phyloP scores from a whole-genome alignment of 2,888 invertebrate species.

The Gerosis bhagava region DNA sequence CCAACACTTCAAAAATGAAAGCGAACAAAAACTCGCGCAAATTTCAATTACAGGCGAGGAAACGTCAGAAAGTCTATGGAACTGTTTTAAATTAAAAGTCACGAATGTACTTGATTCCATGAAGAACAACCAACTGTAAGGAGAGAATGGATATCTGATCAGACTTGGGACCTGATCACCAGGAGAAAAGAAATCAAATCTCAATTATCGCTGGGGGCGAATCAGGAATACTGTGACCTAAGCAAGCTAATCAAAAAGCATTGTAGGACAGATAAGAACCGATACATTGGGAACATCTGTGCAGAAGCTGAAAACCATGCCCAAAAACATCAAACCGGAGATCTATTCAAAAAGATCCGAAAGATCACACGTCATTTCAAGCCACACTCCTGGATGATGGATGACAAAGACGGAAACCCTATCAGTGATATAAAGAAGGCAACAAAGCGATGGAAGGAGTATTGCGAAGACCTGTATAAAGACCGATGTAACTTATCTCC shows the following conservation, averaged over 20 bases:
- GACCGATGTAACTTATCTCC: too few relatives aligned
- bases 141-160: constrained; percentile 1
- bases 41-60: too few relatives aligned
- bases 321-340: background rate
- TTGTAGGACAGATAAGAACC: background rate
- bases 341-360: background rate
- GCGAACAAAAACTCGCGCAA: too few relatives aligned
- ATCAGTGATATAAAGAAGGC: background rate
- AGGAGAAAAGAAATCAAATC: too few relatives aligned
- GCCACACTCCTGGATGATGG: background rate
- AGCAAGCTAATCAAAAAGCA: background rate
- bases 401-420: background rate
- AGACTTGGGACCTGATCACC: background rate
- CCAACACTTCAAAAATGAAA: too few relatives aligned
- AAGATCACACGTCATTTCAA: background rate
- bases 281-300: background rate
- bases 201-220: too few relatives aligned
- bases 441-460: background rate
- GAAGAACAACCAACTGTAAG: too few relatives aligned
- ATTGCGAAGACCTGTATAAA: background rate
- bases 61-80: background rate
- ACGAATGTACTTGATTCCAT: too few relatives aligned
- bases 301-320: background rate
- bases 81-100: background rate
- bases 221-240: background rate